These are phyloP conservation scores for Montifringilla adamsi DNA, from an alignment of 2,113 vertebrate genomes.

Conservation along the genomic window DNA sequence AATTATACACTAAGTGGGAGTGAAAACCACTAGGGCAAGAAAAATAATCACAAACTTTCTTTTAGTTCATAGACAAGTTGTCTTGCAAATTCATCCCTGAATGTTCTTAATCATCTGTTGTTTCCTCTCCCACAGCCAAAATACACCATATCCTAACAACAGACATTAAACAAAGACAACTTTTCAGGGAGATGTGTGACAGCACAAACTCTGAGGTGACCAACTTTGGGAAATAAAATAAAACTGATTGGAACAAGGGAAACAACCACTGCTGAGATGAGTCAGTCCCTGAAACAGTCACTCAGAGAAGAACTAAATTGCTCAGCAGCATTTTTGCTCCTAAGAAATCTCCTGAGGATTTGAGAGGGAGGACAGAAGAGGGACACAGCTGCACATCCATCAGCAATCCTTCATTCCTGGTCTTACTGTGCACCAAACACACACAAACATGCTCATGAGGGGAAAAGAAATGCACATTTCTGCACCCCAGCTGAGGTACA, in stretches of 20 bases:
- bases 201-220: neutral
- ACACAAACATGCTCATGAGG: fast-evolving
- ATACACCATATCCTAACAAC: neutral
- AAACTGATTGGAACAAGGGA: neutral
- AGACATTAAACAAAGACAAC: neutral
- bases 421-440: neutral
- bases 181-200: neutral
- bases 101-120: neutral
- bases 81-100: neutral
- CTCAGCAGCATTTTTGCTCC: neutral
- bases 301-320: neutral
- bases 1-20: neutral
- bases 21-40: neutral
- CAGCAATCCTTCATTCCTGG: neutral
- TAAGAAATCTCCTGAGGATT: neutral
- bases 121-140: neutral
- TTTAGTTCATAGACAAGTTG: neutral
- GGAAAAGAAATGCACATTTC: neutral
- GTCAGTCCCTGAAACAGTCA: neutral
- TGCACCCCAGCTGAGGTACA: neutral
- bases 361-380: neutral
- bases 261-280: neutral
- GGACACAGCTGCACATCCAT: neutral
- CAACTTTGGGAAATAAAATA: neutral
- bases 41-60: neutral